Conservation (phyloP, 2,797 vertebrate genomes). For the Spheniscus humboldti region DNA sequence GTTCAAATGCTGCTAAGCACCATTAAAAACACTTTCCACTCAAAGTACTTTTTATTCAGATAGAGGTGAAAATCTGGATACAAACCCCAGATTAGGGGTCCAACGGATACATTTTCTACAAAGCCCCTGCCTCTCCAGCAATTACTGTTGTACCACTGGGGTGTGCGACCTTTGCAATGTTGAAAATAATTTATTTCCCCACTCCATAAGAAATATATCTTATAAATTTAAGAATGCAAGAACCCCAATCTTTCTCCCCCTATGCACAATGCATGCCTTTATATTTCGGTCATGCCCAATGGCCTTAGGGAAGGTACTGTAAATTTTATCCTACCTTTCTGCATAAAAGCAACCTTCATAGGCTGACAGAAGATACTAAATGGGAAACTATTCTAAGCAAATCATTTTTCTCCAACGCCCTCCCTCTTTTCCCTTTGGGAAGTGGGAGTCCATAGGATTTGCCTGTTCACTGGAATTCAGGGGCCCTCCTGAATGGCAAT, state of each 20-base stretch:
- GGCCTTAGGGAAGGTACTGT: neutral
- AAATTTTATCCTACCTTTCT: neutral
- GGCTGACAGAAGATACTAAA: neutral
- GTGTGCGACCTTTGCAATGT: neutral
- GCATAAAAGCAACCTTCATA: neutral
- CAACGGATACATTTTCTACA: neutral
- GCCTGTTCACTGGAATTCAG: neutral
- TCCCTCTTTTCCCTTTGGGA: neutral
- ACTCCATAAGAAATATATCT: neutral
- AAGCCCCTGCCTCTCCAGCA: neutral
- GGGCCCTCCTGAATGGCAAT: neutral
- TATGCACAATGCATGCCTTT: neutral
- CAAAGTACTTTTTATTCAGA: neutral
- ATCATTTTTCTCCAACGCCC: neutral
- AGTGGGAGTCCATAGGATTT: neutral
- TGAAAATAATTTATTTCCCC: neutral
- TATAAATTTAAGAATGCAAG: neutral
- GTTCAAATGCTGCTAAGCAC: neutral
- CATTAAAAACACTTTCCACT: neutral
- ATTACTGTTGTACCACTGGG: neutral
- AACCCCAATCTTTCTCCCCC: neutral
- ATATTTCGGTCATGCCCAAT: neutral
- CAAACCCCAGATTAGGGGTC: neutral
- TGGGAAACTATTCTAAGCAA: neutral
- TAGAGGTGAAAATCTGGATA: neutral